A percentile compares a stretch with the other conserved stretches of the same genome.
These are phyloP conservation scores for Apamea monoglypha DNA, from an alignment of 2,888 invertebrate species.

Conservation along the genomic window DNA sequence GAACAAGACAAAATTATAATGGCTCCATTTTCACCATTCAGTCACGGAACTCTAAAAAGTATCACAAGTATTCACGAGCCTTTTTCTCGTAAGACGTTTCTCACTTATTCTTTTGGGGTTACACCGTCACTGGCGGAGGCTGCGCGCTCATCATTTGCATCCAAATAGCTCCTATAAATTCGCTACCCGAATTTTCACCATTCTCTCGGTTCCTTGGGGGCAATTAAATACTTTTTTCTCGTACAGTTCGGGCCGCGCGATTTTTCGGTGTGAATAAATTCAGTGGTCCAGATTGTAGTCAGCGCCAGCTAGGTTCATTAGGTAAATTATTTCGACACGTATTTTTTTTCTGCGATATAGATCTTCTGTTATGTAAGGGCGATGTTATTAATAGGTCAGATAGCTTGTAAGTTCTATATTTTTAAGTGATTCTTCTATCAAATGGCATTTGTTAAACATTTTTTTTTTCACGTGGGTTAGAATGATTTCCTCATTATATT, in stretches of 20 bases:
- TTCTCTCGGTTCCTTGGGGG: slow-evolving; percentile 87
- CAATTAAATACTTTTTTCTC: slow-evolving; percentile 89
- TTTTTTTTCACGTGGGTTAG: background rate
- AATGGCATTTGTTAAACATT: background rate
- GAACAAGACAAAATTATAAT: background rate
- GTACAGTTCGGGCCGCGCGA: slow-evolving; percentile 77
- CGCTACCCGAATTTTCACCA: slow-evolving; percentile 89
- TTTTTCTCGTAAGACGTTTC: slow-evolving; percentile 86
- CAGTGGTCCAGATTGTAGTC: slow-evolving; percentile 83
- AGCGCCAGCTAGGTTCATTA: slow-evolving; percentile 81
- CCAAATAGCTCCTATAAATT: slow-evolving; percentile 90
- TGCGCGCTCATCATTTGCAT: slow-evolving; percentile 89
- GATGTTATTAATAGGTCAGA: slow-evolving; percentile 32
- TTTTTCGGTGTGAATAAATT: slow-evolving; percentile 86
- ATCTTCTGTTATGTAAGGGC: slow-evolving; percentile 55
- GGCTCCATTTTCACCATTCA: background rate
- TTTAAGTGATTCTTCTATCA: background rate
- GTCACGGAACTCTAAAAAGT: slow-evolving; percentile 67
- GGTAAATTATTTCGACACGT: slow-evolving; percentile 80
- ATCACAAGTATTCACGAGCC: slow-evolving; percentile 78
- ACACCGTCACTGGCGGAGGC: slow-evolving; percentile 83
- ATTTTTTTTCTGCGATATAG: slow-evolving; percentile 60
- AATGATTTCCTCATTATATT: background rate
- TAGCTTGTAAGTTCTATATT: background rate
- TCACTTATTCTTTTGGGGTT: slow-evolving; percentile 89